Evolutionary conservation across 2,113 vertebrate species (phyloP).

Genomic region (Pteropus alecto): DNA sequence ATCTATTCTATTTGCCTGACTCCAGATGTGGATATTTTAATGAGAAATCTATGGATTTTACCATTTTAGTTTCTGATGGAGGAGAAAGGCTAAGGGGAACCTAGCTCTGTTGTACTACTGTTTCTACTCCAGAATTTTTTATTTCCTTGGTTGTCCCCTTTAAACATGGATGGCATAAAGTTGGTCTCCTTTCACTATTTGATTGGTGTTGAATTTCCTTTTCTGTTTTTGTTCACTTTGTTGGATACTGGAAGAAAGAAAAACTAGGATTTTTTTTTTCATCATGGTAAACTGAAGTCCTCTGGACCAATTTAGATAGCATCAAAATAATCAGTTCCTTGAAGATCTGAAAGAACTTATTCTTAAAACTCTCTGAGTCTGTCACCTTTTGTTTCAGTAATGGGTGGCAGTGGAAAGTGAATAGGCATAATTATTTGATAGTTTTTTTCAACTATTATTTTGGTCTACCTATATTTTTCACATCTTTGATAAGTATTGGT

Average conservation of each 20-base stretch:
- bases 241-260: background rate
- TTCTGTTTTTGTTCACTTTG: background rate
- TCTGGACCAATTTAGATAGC: background rate
- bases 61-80: background rate
- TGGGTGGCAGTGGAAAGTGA: background rate
- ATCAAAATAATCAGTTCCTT: background rate
- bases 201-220: background rate
- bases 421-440: background rate
- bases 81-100: background rate
- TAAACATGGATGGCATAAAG: background rate
- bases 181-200: background rate
- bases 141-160: background rate
- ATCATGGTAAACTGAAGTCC: background rate
- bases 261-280: background rate
- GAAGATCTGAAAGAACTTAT: background rate
- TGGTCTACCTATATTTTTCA: conserved; percentile 5
- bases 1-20: background rate
- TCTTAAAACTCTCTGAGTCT: background rate
- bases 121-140: background rate
- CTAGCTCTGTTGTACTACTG: background rate
- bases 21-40: background rate
- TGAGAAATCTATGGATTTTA: background rate
- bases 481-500: background rate
- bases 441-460: background rate
- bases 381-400: background rate